Evolutionary conservation across 2,113 vertebrate species (phyloP), one percentile per base, ranked within the genome.

Genomic region (Murina feae): DNA sequence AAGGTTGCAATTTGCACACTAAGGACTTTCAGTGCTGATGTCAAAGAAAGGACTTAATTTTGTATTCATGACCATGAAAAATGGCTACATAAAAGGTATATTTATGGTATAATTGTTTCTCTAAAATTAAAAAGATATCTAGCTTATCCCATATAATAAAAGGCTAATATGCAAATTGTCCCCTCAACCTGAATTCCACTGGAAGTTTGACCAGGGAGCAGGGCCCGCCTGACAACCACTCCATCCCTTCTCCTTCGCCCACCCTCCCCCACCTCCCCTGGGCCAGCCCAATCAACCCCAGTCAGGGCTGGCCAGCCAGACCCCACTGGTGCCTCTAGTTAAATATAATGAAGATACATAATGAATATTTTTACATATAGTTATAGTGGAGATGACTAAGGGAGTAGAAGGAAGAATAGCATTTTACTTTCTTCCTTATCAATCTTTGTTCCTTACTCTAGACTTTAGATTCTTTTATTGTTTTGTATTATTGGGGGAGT

Each of bases 111-210:
- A 89, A 28, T 60, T 83, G 20, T 55, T 90, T 96, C 49, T 80
- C 49, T 89, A 93, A 90, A 93, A 86, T 88, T 89, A 87, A 86
- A 90, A 92, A 25, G 0, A 69, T 88, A 83, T 69, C 28, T 83
- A 83, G 17, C 63, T 93, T 35, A 78, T 60, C 25, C 23, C 28
- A 0, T 28, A 60, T 60, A 60, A 60, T 60, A 28, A 60, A 60
- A 60, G 25, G 58, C 25, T 25, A 28, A 60, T 60, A 60, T 28
- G 25, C 58, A 60, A 60, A 60, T 60, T 60, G 58, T 28, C 25
- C 25, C 58, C 25, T 60, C 23, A 60, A 28, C 25, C 58, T 60
- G 58, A 60, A 25, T 12, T 60, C 58, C 25, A 60, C 58, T 1
- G 1, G 23, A 4, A 60, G 23, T 60, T 60, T 0, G 25, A 60